These are phyloP conservation scores for Agrypnia vestita DNA, from an alignment of 1,140 invertebrate genomes.

Conservation along the genomic window DNA sequence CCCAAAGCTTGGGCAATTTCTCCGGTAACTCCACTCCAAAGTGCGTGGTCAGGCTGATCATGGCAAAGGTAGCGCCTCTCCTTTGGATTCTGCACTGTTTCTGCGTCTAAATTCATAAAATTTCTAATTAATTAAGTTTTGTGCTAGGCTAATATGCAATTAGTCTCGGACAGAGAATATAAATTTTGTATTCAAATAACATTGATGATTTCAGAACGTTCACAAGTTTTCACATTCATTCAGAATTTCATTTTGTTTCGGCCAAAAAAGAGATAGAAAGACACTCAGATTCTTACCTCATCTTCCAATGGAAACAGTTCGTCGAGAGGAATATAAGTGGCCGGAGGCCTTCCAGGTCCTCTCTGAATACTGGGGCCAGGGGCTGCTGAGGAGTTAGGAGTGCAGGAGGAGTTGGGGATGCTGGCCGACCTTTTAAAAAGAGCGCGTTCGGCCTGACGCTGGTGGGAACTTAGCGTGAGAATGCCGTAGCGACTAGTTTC, in stretches of 20 bases:
- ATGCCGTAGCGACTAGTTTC: slow-evolving; percentile 79
- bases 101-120: slow-evolving; percentile 68
- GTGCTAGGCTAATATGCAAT: too few relatives aligned
- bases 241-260: too few relatives aligned
- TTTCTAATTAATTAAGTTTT: too few relatives aligned
- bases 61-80: slow-evolving; percentile 84
- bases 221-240: too few relatives aligned
- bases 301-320: slow-evolving; percentile 76
- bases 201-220: too few relatives aligned
- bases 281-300: slow-evolving; percentile 63
- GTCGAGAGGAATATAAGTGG: slow-evolving; percentile 75
- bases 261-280: too few relatives aligned
- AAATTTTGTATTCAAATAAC: too few relatives aligned
- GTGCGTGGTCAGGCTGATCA: slow-evolving; percentile 79
- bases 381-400: slow-evolving; percentile 63
- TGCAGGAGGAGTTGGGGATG: slow-evolving; percentile 63
- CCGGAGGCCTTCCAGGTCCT: slow-evolving; percentile 79
- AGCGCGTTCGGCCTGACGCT: slow-evolving; percentile 75
- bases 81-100: slow-evolving; percentile 83
- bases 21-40: slow-evolving; percentile 81
- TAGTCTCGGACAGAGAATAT: too few relatives aligned
- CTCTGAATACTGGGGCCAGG: slow-evolving; percentile 66
- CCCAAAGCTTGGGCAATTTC: slow-evolving; percentile 86
- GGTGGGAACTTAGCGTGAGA: slow-evolving; percentile 79
- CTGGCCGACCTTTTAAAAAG: slow-evolving; percentile 71